Evolutionary conservation across 2,888 invertebrate genomes (phyloP), one percentile per base, ranked within the genome.

Genomic region (Eledona agricola): DNA sequence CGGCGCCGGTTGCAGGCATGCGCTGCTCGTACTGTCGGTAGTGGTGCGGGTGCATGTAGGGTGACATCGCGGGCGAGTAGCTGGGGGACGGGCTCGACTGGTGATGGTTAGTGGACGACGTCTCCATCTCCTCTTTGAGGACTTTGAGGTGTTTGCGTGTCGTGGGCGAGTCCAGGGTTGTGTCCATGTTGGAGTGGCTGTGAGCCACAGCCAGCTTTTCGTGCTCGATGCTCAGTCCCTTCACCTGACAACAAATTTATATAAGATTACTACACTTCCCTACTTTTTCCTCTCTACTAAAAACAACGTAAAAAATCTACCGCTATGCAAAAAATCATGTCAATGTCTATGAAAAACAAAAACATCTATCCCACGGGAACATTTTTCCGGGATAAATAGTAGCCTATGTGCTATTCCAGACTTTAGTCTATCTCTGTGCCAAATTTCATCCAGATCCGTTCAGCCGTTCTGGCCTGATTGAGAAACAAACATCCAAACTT

Each of bases 211-310:
- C 83, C 65, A 85, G 68, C 69, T 83, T 84, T 69, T 84, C 88
- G 67, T 88, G 87, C 76, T 88, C 88, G 68, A 88, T 87, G 71
- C 88, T 88, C 71, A 89, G 77, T 59, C 89, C 89, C 77, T 89
- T 89, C 32, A 89, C 88, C 87, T 87, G 67, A 2, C 12, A 19
- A 20, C 67, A 67, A n/a, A n/a, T n/a, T n/a, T n/a, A n/a, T n/a
- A n/a, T n/a, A n/a, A n/a, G n/a, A n/a, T n/a, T n/a, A n/a, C n/a
- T n/a, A n/a, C n/a, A n/a, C n/a, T n/a, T n/a, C n/a, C n/a, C n/a
- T n/a, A n/a, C n/a, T n/a, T n/a, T n/a, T n/a, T n/a, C n/a, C n/a
- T n/a, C n/a, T n/a, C n/a, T n/a, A n/a, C n/a, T n/a, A n/a, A n/a
- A n/a, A n/a, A n/a, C n/a, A n/a, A n/a, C n/a, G n/a, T n/a, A n/a